These are phyloP conservation scores for Caenorhabditis drosophilae DNA, from an alignment of 2,888 invertebrate species.

Conservation along the genomic window DNA sequence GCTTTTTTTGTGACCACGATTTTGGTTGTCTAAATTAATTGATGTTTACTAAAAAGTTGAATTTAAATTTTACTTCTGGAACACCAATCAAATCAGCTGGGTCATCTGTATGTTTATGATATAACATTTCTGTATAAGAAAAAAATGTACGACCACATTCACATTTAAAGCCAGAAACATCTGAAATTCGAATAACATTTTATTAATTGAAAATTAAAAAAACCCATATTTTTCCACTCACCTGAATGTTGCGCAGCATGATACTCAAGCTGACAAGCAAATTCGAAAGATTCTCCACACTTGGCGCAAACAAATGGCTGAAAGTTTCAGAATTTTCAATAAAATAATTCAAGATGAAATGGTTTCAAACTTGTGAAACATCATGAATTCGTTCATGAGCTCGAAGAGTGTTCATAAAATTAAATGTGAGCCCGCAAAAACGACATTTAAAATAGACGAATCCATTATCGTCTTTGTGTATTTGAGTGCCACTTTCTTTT, in stretches of 20 bases:
- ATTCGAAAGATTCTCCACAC: constrained; percentile 67
- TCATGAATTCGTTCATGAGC: constrained; percentile 68
- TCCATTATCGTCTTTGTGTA: constrained; percentile 65
- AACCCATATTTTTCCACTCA: constrained; percentile 12
- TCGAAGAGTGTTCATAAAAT: constrained; percentile 67
- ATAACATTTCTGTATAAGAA: constrained; percentile 68
- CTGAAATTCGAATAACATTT: no score
- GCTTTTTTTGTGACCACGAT: constrained; percentile 26
- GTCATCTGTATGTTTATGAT: constrained; percentile 67
- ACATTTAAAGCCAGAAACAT: constrained; percentile 66
- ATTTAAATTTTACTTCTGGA: constrained; percentile 15
- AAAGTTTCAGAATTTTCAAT: constrained; percentile 8
- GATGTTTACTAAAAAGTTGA: background rate
- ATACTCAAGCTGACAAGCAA: constrained; percentile 66
- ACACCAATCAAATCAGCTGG: constrained; percentile 33
- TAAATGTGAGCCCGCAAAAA: constrained; percentile 68
- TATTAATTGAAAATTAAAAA: no score
- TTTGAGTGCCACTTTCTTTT: constrained; percentile 18
- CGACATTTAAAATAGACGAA: constrained; percentile 67
- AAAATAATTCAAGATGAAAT: background rate
- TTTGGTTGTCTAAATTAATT: constrained; percentile 19
- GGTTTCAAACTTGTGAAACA: constrained; percentile 55
- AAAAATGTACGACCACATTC: constrained; percentile 68
- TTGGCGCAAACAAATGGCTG: constrained; percentile 67
- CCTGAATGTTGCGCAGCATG: constrained; percentile 60